Conservation (phyloP, 2,888 invertebrate genomes). For the Ochropleura leucogaster region DNA sequence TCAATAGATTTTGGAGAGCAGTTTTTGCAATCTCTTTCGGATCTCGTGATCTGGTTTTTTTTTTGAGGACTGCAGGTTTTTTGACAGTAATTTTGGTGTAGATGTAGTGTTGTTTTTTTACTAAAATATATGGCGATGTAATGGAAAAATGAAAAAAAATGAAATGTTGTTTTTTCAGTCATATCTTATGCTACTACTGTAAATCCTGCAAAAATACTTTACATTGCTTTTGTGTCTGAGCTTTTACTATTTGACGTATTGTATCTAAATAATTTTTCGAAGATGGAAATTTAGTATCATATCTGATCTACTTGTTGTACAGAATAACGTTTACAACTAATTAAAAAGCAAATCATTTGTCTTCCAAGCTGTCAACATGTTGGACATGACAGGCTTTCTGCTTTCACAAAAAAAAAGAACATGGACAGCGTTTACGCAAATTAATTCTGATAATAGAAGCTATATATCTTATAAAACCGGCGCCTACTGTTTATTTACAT, state of each 20-base stretch:
- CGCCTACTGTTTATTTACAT: constrained; percentile 36
- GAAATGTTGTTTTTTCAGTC: background rate
- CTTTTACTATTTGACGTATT: background rate
- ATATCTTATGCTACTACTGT: background rate
- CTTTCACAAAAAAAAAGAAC: constrained; percentile 34
- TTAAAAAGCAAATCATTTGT: constrained; percentile 4
- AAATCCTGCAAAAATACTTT: background rate
- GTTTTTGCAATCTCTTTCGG: constrained; percentile 50
- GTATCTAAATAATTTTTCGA: background rate
- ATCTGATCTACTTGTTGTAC: background rate
- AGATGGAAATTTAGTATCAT: background rate
- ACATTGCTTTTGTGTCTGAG: background rate
- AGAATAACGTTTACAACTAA: background rate
- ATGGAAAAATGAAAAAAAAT: no score
- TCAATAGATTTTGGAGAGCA: constrained; percentile 56
- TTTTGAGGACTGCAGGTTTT: constrained; percentile 13
- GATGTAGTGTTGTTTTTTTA: background rate
- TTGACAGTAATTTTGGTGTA: background rate
- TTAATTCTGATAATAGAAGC: constrained; percentile 17
- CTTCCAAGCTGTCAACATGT: constrained; percentile 22
- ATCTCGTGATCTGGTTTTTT: constrained; percentile 45
- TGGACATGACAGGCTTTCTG: constrained; percentile 17
- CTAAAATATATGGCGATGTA: background rate
- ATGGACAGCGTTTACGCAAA: constrained; percentile 38
- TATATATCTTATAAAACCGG: constrained; percentile 28